A percentile compares a stretch with the other conserved stretches of the same genome.
Conservation (phyloP, 2,113 vertebrate genomes). For the Hydrolagus affinis region DNA sequence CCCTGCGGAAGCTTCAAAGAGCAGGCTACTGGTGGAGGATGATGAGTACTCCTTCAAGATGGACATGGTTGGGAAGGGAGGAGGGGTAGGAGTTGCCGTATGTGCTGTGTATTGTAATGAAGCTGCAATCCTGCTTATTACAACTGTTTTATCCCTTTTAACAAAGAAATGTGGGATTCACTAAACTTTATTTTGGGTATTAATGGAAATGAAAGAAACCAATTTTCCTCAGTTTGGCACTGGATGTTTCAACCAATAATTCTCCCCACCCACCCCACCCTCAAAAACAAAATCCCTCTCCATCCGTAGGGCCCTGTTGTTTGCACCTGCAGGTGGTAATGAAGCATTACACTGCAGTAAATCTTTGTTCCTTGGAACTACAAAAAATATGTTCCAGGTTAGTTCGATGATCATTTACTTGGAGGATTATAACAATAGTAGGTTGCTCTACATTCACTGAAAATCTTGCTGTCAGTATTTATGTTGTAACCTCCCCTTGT, state of each 20-base stretch:
- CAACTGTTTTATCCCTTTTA: neutral
- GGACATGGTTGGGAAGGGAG: slow-evolving; percentile 38
- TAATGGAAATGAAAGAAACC: neutral
- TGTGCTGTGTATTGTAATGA: neutral
- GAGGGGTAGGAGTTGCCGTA: neutral
- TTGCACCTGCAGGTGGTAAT: too few relatives aligned
- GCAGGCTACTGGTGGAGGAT: neutral
- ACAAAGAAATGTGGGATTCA: neutral
- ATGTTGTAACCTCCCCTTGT: neutral
- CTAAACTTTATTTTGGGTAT: neutral
- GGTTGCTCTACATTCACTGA: too few relatives aligned
- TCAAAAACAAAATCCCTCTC: too few relatives aligned
- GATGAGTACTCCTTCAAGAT: slow-evolving; percentile 41
- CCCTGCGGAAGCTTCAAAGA: neutral
- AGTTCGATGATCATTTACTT: too few relatives aligned
- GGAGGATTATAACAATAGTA: too few relatives aligned
- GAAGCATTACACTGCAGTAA: too few relatives aligned
- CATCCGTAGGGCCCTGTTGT: too few relatives aligned
- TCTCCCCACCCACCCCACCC: too few relatives aligned
- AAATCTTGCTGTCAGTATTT: neutral
- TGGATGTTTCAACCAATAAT: too few relatives aligned
- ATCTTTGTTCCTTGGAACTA: too few relatives aligned
- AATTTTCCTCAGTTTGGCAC: neutral
- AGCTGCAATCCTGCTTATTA: neutral
- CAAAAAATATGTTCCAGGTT: too few relatives aligned